Evolutionary conservation across 1,140 invertebrate species (phyloP), one percentile per base, ranked within the genome.

Genomic region (Achatina immaculata): DNA sequence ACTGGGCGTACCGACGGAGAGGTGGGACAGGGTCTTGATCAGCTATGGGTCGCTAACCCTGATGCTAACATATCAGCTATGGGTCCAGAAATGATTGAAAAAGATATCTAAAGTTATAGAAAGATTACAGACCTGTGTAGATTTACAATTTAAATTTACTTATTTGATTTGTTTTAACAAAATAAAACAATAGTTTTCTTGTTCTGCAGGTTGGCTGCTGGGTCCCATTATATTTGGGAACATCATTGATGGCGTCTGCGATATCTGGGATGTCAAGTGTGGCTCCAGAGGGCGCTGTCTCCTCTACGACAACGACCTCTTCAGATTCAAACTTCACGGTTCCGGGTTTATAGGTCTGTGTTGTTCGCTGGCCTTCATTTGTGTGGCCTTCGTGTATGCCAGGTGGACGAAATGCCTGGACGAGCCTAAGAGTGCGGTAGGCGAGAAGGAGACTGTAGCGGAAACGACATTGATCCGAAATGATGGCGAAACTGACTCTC

Each of bases 201-300:
- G 21, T 24, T 45, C 11, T 0, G 11, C 65, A 83, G 82, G 82
- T 42, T 83, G 79, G 78, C 45, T 84, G 34, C 58, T 76, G 11
- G 80, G 80, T 24, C 80, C 80, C 0, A 36, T 82, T 7, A 45
- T 80, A 0, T 82, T 80, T 51, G 83, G 83, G 19, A 43, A 45
- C 16, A 14, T 84, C 11, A 51, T 84, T 36, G 83, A 84, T 36
- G 62, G 69, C 16, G 40, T 80, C 16, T 84, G 83, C 58, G 19
- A 42, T 0, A 31, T 76, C 21, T 80, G 80, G 83, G 78, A 78
- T n/a, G 9, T 38, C 2, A 62, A 36, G 4, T 82, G 77, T 48
- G 77, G 36, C 2, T 66, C 43, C 21, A 51, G 43, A 45, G 81
- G 83, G 19, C 40, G 43, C 3, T 84, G 83, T 31, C 76, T 69